Evolutionary conservation across 1,140 invertebrate genomes (phyloP), one percentile per base, ranked within the genome.

Genomic region (Cyclina sinensis): DNA sequence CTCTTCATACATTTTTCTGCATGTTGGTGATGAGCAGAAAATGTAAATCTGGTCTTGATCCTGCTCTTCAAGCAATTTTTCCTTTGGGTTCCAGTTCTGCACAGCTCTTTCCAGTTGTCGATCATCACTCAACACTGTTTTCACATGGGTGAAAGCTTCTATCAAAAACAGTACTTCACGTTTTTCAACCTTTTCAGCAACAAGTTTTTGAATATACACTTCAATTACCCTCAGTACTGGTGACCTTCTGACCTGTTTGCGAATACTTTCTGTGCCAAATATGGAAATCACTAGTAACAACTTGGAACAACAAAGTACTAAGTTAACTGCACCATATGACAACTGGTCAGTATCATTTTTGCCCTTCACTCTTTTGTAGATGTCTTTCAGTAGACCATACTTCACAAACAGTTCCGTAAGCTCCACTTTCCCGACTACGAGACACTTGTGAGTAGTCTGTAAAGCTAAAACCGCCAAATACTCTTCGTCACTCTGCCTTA

Each of bases 1-100:
- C 4, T 89, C 87, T 0, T 37, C 62, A n/a, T 74, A 76, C 16
- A 59, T 54, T 37, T 92, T 92, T 5, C 90, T 80, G 62, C 90
- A 91, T 3, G 62, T 30, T 76, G 91, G 91, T 5, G 82, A 89
- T 9, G 92, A 91, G 70, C 92, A 92, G 54, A 89, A 91, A 32
- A 79, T 73, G 37, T 57, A 54, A 14, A 73, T 51, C 32, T 78
- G 65, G n/a, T 79, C 70, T n/a, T 91, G 54, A 30, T 73, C 78
- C 14, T 86, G 57, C 11, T 86, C 83, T 32, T 89, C 73, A 18
- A 57, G 59, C 7, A 91, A 54, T 68, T 84, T 90, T 12, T 84
- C 84, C 81, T 91, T 91, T 1, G 89, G 84, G 35, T 87, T 84
- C 91, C 91, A 91, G 43, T 37, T 89, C 73, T 73, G 73, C 37